Percentiles rank a stretch among this genome's conserved stretches.
phyloP scores from a whole-genome alignment of 2,888 invertebrate species.

The Habrosyne pyritoides region DNA sequence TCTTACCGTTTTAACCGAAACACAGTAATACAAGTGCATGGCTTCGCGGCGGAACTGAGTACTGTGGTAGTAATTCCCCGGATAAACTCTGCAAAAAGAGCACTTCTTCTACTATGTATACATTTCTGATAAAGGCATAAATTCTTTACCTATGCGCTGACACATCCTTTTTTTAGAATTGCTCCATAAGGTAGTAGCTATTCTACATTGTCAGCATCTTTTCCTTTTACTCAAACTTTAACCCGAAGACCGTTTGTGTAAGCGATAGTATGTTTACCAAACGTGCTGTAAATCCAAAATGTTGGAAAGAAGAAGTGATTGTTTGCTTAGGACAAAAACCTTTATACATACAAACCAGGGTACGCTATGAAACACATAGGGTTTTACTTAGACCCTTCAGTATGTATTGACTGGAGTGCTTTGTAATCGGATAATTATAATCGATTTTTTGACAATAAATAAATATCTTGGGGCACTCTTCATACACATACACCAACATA shows the following conservation, averaged over 20 bases:
- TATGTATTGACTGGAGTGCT: background rate
- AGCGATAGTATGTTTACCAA: background rate
- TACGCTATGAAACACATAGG: background rate
- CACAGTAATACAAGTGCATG: too few species aligned
- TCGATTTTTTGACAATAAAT: too few species aligned
- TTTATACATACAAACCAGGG: background rate
- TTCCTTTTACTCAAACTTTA: background rate
- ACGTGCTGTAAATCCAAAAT: background rate
- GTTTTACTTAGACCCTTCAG: too few species aligned
- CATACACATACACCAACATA: too few species aligned
- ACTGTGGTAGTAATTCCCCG: too few species aligned
- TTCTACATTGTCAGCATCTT: background rate
- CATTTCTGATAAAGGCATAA: too few species aligned
- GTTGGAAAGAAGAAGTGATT: background rate
- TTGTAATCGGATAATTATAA: too few species aligned
- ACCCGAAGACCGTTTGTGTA: background rate
- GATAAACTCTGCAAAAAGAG: too few species aligned
- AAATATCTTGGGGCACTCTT: too few species aligned
- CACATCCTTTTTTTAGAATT: background rate
- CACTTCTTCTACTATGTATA: too few species aligned
- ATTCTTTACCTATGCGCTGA: background rate
- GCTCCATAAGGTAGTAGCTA: background rate
- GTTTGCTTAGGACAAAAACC: conserved; percentile 20
- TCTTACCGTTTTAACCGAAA: too few species aligned
- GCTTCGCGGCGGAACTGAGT: too few species aligned